Evolutionary conservation across 2,888 invertebrate genomes (phyloP), one percentile per base, ranked within the genome.

Genomic region (Troides oblongomaculatus): DNA sequence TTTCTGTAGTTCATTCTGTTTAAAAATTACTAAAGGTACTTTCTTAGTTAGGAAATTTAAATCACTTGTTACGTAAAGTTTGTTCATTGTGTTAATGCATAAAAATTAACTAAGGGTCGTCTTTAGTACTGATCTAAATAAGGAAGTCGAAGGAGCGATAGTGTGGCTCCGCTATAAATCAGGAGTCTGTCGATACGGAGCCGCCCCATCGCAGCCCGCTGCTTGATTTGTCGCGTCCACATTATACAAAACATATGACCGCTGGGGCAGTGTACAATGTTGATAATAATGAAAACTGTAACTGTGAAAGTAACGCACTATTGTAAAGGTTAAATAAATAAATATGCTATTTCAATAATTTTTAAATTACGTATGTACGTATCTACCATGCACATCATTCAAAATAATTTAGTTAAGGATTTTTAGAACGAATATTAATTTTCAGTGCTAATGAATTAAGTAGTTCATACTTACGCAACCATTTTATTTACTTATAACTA

Each of bases 201-300:
- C 88, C 89, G 90, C 88, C 91, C 92, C 85, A 86, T 80, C 83
- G 86, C 85, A 84, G 81, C 87, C 84, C 88, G 86, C 82, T 86
- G 80, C 82, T 88, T 92, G 91, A 91, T 92, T 92, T 92, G 92
- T 92, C 90, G 89, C 87, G 87, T 87, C 87, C 90, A 87, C 84
- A 86, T 84, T 85, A 87, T 80, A 80, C 80, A 78, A 82, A 18
- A 85, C 85, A 79, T 83, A 80, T 80, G 79, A 76, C 80, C 76
- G 74, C 71, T 81, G 81, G 78, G 75, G 76, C 43, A 77, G 79
- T 62, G 69, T 77, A 78, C n/a, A 60, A 43, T 58, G 61, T 64
- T 64, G 62, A 64, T 61, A 67, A 64, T 23, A 67, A 68, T 53
- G 39, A 61, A 63, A 64, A 67, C 43, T 56, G 59, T 56, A 70